Conservation (phyloP, 2,888 invertebrate species). For the Xestia sexstrigata region DNA sequence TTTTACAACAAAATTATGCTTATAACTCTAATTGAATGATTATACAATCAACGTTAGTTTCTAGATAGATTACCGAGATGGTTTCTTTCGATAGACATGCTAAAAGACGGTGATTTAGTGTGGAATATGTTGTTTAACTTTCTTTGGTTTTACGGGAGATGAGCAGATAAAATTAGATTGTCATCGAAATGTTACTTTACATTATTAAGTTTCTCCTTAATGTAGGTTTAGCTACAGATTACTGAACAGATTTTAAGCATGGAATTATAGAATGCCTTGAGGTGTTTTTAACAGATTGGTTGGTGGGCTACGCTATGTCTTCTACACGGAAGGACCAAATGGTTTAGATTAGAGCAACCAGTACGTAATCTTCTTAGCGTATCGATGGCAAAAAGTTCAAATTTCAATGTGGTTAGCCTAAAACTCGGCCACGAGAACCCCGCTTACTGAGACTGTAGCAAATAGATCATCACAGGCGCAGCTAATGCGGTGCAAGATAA, state of each 20-base stretch:
- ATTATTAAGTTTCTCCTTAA: slow-evolving; percentile 21
- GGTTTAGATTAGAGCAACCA: too few species aligned
- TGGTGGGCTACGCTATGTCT: too few species aligned
- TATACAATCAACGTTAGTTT: slow-evolving; percentile 14
- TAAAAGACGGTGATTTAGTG: slow-evolving; percentile 2
- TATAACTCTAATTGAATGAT: slow-evolving; percentile 24
- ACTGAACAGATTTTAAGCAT: background rate
- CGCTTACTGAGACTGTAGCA: too few species aligned
- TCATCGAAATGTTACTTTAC: background rate
- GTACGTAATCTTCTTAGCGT: too few species aligned
- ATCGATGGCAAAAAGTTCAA: too few species aligned
- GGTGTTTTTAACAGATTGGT: background rate
- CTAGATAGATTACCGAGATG: slow-evolving; percentile 28
- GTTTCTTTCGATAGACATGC: slow-evolving; percentile 50
- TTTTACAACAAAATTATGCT: slow-evolving; percentile 23
- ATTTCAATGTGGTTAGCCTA: too few species aligned
- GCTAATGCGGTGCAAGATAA: too few species aligned
- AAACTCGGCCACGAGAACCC: too few species aligned
- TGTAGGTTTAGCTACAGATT: background rate
- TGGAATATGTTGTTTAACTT: slow-evolving; percentile 31
- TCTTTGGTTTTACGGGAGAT: slow-evolving; percentile 26
- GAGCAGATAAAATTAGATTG: slow-evolving; percentile 5
- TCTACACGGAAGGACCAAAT: background rate
- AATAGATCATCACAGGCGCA: too few species aligned
- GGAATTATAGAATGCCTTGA: background rate